Percentiles rank a stretch among this genome's conserved stretches.
Conservation (phyloP, 2,113 vertebrate species). For the Bettongia penicillata region DNA sequence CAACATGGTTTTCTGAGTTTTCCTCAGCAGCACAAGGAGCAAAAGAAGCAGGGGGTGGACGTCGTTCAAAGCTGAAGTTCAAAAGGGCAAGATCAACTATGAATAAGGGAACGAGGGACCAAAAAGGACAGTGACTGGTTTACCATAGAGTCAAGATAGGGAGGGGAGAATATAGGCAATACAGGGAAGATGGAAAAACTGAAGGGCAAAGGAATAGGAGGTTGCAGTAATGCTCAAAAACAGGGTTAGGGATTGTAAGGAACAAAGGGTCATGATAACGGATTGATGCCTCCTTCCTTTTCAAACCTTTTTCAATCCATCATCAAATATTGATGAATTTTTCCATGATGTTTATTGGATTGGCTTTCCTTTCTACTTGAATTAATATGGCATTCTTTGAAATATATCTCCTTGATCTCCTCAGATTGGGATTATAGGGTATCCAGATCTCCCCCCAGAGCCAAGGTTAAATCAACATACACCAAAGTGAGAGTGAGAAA, state of each 20-base stretch:
- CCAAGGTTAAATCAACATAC: neutral
- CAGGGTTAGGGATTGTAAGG: neutral
- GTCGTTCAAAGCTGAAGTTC: neutral
- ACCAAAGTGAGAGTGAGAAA: neutral
- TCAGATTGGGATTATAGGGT: neutral
- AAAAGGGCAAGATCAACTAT: neutral
- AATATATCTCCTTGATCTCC: neutral
- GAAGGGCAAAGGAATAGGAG: neutral
- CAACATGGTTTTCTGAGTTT: neutral
- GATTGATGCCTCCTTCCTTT: neutral
- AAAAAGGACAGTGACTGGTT: neutral
- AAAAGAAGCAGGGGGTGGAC: neutral
- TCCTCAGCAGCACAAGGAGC: neutral
- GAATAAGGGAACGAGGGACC: neutral
- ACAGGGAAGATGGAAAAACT: neutral
- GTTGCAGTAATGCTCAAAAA: neutral
- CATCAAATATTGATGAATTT: neutral
- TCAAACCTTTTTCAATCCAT: neutral
- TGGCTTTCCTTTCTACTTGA: neutral
- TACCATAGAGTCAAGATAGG: neutral
- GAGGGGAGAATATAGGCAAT: neutral
- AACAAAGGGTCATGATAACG: neutral
- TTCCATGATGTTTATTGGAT: neutral
- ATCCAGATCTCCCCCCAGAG: neutral
- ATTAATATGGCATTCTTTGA: neutral